phyloP scores from a whole-genome alignment of 2,797 vertebrate species.

The Betta splendens region DNA sequence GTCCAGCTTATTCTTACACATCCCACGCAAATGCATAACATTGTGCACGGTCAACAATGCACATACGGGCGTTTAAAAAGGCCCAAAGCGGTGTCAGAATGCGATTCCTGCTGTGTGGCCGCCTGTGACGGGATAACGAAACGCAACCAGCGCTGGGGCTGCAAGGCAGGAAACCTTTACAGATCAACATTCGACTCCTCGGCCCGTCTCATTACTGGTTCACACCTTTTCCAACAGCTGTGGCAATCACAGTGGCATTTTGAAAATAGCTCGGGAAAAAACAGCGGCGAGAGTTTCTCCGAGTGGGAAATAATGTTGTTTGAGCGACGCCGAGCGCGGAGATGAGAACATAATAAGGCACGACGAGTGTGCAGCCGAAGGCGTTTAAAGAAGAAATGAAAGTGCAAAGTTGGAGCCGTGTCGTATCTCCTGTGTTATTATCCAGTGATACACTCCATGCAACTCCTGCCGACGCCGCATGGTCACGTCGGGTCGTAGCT shows the following conservation, averaged over 20 bases:
- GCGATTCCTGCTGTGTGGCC: too few relatives aligned
- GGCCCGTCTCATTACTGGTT: conserved; percentile 49
- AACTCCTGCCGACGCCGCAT: too few relatives aligned
- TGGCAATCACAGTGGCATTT: conserved; percentile 54
- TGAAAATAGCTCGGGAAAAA: conserved; percentile 50
- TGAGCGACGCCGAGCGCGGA: conserved; percentile 48
- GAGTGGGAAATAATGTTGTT: conserved; percentile 31
- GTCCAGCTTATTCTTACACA: not conserved
- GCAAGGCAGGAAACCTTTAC: conserved; percentile 5
- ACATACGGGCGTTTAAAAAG: too few relatives aligned
- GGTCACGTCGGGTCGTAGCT: conserved; percentile 1
- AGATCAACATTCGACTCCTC: conserved; percentile 38
- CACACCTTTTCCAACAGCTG: conserved; percentile 53
- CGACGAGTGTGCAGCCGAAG: conserved; percentile 39
- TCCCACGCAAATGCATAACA: not conserved
- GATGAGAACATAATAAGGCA: conserved; percentile 50
- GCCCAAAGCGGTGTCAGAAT: too few relatives aligned
- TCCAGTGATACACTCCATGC: conserved; percentile 7
- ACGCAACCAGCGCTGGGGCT: conserved; percentile 10
- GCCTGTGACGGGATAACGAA: conserved; percentile 28
- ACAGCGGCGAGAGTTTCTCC: conserved; percentile 35
- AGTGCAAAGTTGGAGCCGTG: conserved; percentile 1
- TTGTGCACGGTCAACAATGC: too few relatives aligned
- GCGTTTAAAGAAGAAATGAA: conserved; percentile 31
- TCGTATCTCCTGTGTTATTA: conserved; percentile 6